Evolutionary conservation across 2,113 vertebrate species (phyloP).

Genomic region (Poeciliopsis retropinna): DNA sequence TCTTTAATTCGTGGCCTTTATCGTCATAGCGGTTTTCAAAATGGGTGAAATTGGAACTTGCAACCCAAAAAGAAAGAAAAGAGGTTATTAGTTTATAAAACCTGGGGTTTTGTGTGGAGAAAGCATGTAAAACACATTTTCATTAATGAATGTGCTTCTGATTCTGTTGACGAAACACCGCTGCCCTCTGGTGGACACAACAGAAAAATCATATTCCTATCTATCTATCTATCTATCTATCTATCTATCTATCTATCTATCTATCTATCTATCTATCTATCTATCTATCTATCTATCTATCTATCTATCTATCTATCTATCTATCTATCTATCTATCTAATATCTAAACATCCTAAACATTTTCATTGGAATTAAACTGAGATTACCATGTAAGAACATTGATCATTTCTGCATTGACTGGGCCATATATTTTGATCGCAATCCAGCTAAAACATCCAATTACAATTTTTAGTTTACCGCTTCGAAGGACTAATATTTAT

Average conservation of each 20-base stretch:
- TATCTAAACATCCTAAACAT: too few species aligned
- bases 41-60: slow-evolving; percentile 50
- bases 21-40: slow-evolving; percentile 43
- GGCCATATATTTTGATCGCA: background rate
- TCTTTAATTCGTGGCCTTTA: slow-evolving; percentile 30
- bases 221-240: too few species aligned
- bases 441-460: background rate
- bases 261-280: too few species aligned
- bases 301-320: too few species aligned
- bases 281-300: too few species aligned
- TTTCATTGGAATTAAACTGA: background rate
- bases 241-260: too few species aligned
- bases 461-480: background rate
- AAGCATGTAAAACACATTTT: background rate
- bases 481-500: too few species aligned
- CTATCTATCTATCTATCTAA: too few species aligned
- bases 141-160: background rate
- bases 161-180: slow-evolving; percentile 19
- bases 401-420: background rate
- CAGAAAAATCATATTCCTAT: background rate
- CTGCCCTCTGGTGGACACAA: slow-evolving; percentile 58
- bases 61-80: slow-evolving; percentile 1
- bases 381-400: background rate
- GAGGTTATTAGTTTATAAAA: slow-evolving; percentile 30
- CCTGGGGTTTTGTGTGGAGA: slow-evolving; percentile 24